Base-by-base conservation (phyloP, 2,113 vertebrate species). In the Miniopterus natalensis region DNA sequence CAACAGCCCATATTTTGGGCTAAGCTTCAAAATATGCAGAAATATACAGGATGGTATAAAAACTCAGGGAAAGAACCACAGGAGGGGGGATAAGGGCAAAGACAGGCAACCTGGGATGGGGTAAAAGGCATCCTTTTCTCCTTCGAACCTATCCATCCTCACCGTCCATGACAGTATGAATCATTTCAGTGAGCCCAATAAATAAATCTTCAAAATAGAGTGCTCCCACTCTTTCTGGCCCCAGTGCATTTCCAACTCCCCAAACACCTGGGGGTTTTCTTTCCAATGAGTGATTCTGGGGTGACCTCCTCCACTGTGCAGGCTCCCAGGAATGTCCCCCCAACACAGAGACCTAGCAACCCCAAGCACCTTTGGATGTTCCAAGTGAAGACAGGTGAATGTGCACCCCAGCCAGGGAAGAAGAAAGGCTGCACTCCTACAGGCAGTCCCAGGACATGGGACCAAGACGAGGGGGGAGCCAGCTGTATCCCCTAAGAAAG, bases 161-260 rank as follows among this genome's bases (percentile, higher is more conserved):
- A 10, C 12, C 11, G 21, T 47, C 42, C 2, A 7, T 1, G 13
- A 23, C 11, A 17, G 15, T 7, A 1, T 1, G 0, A 61, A 12
- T 23, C 6, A 5, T 21, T 15, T 47, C 6, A 8, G 4, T 0
- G 6, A 42, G 17, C n/a, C 68, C 23, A 10, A 47, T 4, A 23
- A 53, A 70, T 8, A 10, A 66, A 65, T 8, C 13, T 3, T 14
- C 13, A 29, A 45, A 21, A 36, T 1, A n/a, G 40, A 79, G 20
- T 1, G 6, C 27, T 25, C 40, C 45, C 17, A 2, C 6, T 20
- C 29, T 29, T 70, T 36, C 57, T 51, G 40, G 25, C 25, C 55
- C 55, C 4, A 13, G 20, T 0, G 51, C 15, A 31, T 17, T 8
- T 75, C 61, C 42, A 13, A 5, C 1, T 53, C 42, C 27, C 51